phyloP scores from a whole-genome alignment of 2,888 invertebrate species.

The Clivina fossor region DNA sequence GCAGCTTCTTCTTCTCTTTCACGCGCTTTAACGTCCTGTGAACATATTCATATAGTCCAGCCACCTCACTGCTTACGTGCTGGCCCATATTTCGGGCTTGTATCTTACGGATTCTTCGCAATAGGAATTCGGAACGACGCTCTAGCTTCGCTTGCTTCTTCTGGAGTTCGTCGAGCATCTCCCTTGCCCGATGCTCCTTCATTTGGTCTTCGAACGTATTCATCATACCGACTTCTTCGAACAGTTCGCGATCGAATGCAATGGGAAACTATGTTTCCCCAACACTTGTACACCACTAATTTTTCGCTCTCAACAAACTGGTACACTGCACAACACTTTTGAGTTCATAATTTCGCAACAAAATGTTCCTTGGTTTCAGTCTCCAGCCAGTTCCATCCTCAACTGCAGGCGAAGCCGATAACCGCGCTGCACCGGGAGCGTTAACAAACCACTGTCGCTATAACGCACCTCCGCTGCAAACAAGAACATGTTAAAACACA shows the following conservation, averaged over 20 bases:
- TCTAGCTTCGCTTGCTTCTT: slow-evolving; percentile 60
- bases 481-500: too few species aligned
- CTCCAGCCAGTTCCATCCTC: slow-evolving; percentile 36
- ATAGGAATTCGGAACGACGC: slow-evolving; percentile 90
- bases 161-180: slow-evolving; percentile 57
- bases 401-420: slow-evolving; percentile 20
- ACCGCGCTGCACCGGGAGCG: slow-evolving; percentile 26
- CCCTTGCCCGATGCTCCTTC: slow-evolving; percentile 54
- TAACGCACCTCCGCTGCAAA: too few species aligned
- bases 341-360: neutral
- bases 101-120: slow-evolving; percentile 57
- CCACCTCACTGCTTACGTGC: slow-evolving; percentile 34
- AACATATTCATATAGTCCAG: slow-evolving; percentile 28
- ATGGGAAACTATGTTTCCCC: slow-evolving; percentile 1
- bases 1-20: slow-evolving; percentile 44
- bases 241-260: too few species aligned
- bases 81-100: slow-evolving; percentile 48
- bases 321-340: slow-evolving; percentile 17
- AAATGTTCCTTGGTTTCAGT: slow-evolving; percentile 23
- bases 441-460: slow-evolving; percentile 35
- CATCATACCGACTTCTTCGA: slow-evolving; percentile 7
- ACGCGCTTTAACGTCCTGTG: slow-evolving; percentile 35
- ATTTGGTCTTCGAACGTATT: slow-evolving; percentile 21
- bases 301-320: slow-evolving; percentile 17
- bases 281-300: slow-evolving; percentile 10